Base-by-base conservation (phyloP, 2,888 invertebrate species). In the Eristalis pertinax region DNA sequence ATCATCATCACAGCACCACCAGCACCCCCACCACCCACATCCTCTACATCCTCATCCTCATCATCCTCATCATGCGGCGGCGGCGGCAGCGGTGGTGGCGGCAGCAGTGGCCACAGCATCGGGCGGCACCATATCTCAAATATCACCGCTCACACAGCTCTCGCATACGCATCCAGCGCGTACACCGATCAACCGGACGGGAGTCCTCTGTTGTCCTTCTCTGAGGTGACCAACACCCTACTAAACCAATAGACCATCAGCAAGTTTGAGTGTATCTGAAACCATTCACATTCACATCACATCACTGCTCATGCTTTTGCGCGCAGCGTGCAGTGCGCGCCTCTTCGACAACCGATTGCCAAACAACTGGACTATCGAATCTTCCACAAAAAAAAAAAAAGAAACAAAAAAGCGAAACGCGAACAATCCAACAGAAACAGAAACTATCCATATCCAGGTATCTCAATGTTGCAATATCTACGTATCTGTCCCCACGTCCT, bases 161-260 rank as follows among this genome's bases (percentile, higher is more conserved):
- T 93, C 92, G 92, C 93, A 90, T 94, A 94, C 92, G 92, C 93
- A 92, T 92, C 93, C 91, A 93, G 94, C 91, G 92, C 94, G 91
- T 93, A 93, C 93, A 91, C 92, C 90, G 88, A 89, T 93, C 94
- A 94, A 91, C 93, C 93, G 93, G 94, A 95, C 94, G 94, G 95
- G 94, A 96, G 95, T 95, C 95, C 96, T 94, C 91, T 96, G 94
- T 91, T 96, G 94, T 96, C 96, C 94, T 96, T 96, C 94, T 95
- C 96, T 93, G 96, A 96, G 95, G 96, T 96, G 94, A 96, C 96
- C 91, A 96, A 96, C 94, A 95, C 96, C 90, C 92, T 96, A 91
- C 94, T 96, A 92, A 95, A 95, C 93, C 95, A 95, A 92, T 95
- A 94, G 91, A 77, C 11, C 26, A 11, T 43, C 35, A 19, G 43